A percentile compares a stretch with the other conserved stretches of the same genome.
phyloP scores from a whole-genome alignment of 2,888 invertebrate species.

The Mellilla xanthometata region DNA sequence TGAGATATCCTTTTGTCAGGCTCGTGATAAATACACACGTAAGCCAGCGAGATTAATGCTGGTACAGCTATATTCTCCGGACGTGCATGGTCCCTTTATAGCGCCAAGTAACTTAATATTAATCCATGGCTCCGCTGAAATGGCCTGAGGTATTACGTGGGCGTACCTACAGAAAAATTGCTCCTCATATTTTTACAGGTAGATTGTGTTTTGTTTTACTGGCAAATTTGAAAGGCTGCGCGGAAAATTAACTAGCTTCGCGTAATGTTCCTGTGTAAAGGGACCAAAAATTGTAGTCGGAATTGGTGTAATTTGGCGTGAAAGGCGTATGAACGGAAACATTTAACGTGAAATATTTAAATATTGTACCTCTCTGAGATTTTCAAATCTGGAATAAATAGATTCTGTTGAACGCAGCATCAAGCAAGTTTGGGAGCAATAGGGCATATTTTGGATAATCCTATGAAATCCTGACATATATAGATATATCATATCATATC shows the following conservation, averaged over 20 bases:
- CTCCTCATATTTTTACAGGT: slow-evolving; percentile 6
- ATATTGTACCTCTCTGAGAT: too few relatives aligned
- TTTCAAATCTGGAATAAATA: too few relatives aligned
- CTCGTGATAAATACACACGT: slow-evolving; percentile 47
- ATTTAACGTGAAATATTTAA: too few relatives aligned
- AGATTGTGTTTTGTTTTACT: slow-evolving; percentile 6
- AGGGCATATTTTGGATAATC: too few relatives aligned
- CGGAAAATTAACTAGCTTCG: not conserved
- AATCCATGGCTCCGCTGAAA: slow-evolving; percentile 21
- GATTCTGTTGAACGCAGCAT: too few relatives aligned
- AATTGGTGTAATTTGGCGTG: too few relatives aligned
- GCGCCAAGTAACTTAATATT: slow-evolving; percentile 23
- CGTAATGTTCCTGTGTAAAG: not conserved
- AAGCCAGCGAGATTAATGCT: slow-evolving; percentile 43
- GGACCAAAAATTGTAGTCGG: too few relatives aligned
- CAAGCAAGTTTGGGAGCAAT: too few relatives aligned
- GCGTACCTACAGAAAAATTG: slow-evolving; percentile 12
- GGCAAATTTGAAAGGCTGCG: slow-evolving; percentile 1
- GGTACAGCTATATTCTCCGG: slow-evolving; percentile 25
- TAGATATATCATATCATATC: too few relatives aligned
- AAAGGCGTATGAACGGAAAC: too few relatives aligned
- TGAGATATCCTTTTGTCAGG: slow-evolving; percentile 46
- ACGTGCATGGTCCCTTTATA: slow-evolving; percentile 25
- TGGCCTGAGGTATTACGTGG: slow-evolving; percentile 15
- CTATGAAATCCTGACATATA: too few relatives aligned